A percentile compares a stretch with the other conserved stretches of the same genome.
Conservation (phyloP, 2,797 vertebrate species). For the Argyrosomus regius region DNA sequence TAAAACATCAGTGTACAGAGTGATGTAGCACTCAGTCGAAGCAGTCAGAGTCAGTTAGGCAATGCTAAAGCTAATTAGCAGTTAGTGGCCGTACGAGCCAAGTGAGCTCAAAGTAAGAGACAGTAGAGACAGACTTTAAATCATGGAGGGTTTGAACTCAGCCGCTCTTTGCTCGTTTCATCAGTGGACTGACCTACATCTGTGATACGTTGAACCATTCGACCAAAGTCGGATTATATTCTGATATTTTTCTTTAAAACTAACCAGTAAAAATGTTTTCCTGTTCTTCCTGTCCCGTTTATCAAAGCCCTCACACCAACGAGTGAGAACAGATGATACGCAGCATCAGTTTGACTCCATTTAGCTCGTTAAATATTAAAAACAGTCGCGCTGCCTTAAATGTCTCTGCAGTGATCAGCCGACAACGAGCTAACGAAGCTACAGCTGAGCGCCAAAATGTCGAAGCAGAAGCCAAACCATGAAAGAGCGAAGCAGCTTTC, state of each 20-base stretch:
- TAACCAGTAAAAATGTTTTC: no score
- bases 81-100: slow-evolving; percentile 1
- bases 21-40: not conserved
- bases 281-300: no score
- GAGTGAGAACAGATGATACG: no score
- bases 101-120: not conserved
- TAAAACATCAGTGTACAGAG: not conserved
- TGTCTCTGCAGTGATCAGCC: not conserved
- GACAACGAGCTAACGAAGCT: not conserved
- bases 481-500: not conserved
- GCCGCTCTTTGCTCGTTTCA: no score
- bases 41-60: not conserved
- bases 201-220: no score
- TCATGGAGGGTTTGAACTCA: no score
- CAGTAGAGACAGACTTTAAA: not conserved
- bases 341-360: no score
- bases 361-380: not conserved
- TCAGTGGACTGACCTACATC: no score
- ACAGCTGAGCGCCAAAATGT: not conserved
- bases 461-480: slow-evolving; percentile 27
- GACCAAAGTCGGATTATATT: no score
- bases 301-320: no score
- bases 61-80: not conserved
- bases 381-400: not conserved
- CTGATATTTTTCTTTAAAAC: no score